Evolutionary conservation across 1,140 invertebrate species (phyloP).

Genomic region (Sminthurides bifidus): DNA sequence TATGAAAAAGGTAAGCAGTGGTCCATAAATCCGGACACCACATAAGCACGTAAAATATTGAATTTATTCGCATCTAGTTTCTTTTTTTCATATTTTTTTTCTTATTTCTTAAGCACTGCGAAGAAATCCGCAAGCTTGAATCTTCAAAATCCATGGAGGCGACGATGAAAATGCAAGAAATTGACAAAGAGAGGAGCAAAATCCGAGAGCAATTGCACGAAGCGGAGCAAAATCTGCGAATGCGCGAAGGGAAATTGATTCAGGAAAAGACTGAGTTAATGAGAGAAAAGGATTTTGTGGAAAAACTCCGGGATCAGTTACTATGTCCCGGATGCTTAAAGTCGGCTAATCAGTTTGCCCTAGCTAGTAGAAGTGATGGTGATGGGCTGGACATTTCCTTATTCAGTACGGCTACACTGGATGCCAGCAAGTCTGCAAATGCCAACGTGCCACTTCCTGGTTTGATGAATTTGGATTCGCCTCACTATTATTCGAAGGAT

Average conservation of each 20-base stretch:
- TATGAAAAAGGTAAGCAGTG: conserved; percentile 13
- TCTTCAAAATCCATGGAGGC: conserved; percentile 5
- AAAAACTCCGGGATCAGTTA: conserved; percentile 23
- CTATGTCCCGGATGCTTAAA: conserved; percentile 26
- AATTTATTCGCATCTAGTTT: not conserved
- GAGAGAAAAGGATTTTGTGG: conserved; percentile 23
- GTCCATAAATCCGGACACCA: not conserved
- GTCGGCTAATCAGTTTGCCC: not conserved
- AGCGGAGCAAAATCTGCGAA: conserved; percentile 9
- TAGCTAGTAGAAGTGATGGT: conserved; percentile 3
- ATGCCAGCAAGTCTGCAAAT: conserved; percentile 7
- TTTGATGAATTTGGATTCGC: not conserved
- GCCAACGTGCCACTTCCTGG: not conserved
- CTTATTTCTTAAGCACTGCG: conserved; percentile 14
- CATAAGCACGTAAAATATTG: not conserved
- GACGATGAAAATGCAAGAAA: conserved; percentile 7
- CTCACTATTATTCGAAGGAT: conserved; percentile 9
- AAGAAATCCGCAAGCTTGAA: conserved; percentile 17
- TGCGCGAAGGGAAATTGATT: conserved; percentile 12
- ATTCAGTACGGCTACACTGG: not conserved
- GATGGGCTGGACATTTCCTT: conserved; percentile 14
- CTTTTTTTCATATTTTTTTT: not conserved
- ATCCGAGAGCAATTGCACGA: conserved; percentile 3
- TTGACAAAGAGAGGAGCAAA: conserved; percentile 12
- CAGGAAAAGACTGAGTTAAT: conserved; percentile 24